These are phyloP conservation scores for Alexandromys oeconomus DNA, from an alignment of 2,797 vertebrate species.

Conservation along the genomic window DNA sequence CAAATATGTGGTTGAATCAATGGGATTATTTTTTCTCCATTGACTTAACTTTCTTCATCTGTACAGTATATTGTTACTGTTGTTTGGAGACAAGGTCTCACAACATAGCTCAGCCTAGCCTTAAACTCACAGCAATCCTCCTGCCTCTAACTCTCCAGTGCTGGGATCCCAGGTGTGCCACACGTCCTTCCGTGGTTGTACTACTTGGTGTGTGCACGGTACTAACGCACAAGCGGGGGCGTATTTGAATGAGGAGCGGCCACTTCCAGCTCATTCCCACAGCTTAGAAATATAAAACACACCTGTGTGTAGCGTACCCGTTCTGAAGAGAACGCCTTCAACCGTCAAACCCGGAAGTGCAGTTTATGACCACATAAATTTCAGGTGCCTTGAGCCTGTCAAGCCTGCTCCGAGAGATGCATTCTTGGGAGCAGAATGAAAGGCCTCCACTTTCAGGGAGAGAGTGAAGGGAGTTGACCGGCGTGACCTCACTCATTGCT, in stretches of 20 bases:
- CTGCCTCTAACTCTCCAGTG: background rate
- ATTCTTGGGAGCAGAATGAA: background rate
- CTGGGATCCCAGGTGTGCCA: background rate
- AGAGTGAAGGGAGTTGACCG: conserved; percentile 35
- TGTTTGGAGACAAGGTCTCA: background rate
- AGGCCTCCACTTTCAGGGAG: background rate
- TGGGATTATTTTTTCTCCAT: background rate
- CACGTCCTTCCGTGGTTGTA: background rate
- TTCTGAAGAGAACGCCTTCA: background rate
- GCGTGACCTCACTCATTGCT: background rate
- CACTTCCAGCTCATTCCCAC: background rate
- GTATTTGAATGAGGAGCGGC: background rate
- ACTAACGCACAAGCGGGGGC: background rate
- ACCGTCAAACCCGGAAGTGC: background rate
- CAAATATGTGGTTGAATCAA: background rate
- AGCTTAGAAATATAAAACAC: background rate
- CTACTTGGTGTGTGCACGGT: background rate
- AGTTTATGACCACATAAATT: background rate
- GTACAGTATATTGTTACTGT: background rate
- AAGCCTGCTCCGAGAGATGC: background rate
- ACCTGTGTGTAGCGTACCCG: background rate
- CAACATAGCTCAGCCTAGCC: background rate
- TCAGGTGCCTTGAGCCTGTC: background rate
- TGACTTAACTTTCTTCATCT: background rate
- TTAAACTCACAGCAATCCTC: background rate